Conservation (phyloP, 2,113 vertebrate species). For the Siphamia tubifer region DNA sequence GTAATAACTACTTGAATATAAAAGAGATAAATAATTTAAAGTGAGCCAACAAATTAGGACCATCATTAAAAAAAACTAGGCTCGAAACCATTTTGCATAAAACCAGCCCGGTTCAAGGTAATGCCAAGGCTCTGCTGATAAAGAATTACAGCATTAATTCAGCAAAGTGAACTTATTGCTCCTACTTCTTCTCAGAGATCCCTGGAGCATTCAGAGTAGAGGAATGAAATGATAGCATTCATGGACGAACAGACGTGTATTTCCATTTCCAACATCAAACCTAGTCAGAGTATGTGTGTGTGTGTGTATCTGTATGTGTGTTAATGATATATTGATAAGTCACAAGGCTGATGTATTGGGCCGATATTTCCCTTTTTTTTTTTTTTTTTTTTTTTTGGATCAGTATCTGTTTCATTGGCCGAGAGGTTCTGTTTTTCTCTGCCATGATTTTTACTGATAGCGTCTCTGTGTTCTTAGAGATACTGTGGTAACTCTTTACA, state of each 20-base stretch:
- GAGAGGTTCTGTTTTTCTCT: no score
- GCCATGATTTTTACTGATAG: no score
- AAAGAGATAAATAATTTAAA: conserved; percentile 99
- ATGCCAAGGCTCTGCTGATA: conserved; percentile 91
- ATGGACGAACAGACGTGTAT: conserved; percentile 88
- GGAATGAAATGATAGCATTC: conserved; percentile 94
- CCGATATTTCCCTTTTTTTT: no score
- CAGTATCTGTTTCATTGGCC: no score
- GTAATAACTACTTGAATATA: conserved; percentile 99
- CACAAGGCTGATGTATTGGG: no score
- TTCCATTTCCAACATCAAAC: conserved; percentile 84
- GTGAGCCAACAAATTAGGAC: conserved; percentile 99
- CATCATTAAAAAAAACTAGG: conserved; percentile 98
- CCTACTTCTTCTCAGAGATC: conserved; percentile 93
- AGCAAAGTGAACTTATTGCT: conserved; percentile 99
- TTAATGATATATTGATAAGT: no score
- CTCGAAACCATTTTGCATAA: conserved; percentile 98
- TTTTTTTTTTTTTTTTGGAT: no score
- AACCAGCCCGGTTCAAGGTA: conserved; percentile 94
- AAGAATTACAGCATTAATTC: conserved; percentile 99
- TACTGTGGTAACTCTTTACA: no score
- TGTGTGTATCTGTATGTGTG: conserved; percentile 10
- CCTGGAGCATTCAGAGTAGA: conserved; percentile 95
- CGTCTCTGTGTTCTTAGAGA: no score
- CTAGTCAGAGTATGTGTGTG: conserved; percentile 6